A percentile compares a stretch with the other conserved stretches of the same genome.
phyloP scores from a whole-genome alignment of 2,797 vertebrate species.

The Pangasius krempfi region DNA sequence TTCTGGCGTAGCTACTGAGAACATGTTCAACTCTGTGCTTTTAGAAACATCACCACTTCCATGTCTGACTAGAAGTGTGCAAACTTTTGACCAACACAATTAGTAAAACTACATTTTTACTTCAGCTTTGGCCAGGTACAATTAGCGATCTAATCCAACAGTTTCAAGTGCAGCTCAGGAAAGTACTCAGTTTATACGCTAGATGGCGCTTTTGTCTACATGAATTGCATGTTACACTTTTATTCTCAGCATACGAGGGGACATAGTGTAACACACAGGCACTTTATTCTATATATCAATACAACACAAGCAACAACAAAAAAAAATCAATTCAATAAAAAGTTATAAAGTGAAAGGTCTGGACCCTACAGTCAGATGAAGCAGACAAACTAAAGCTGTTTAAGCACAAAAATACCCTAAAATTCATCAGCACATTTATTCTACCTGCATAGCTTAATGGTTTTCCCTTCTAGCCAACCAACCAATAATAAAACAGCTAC shows the following conservation, averaged over 20 bases:
- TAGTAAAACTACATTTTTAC: background rate
- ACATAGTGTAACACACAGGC: background rate
- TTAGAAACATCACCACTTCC: background rate
- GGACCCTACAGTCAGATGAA: background rate
- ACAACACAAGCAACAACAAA: constrained; percentile 46
- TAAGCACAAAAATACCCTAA: background rate
- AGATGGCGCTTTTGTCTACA: constrained; percentile 68
- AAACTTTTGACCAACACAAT: constrained; percentile 12
- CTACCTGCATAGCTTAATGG: background rate
- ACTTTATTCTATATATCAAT: background rate
- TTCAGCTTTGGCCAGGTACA: background rate
- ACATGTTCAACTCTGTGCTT: constrained; percentile 7
- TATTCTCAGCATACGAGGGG: background rate
- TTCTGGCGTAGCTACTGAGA: constrained; percentile 30
- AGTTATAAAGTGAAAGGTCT: background rate
- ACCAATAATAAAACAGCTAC: constrained; percentile 5
- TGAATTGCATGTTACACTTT: constrained; percentile 27
- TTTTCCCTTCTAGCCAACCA: background rate
- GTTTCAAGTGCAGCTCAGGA: constrained; percentile 36
- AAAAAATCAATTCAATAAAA: background rate
- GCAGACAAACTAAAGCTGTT: background rate
- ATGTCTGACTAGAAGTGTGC: background rate
- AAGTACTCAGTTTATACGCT: constrained; percentile 58
- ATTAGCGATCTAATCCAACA: constrained; percentile 29
- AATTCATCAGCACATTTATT: background rate